Percentiles rank a stretch among this genome's conserved stretches.
phyloP scores from a whole-genome alignment of 2,888 invertebrate species.

The Melinaea marsaeus region DNA sequence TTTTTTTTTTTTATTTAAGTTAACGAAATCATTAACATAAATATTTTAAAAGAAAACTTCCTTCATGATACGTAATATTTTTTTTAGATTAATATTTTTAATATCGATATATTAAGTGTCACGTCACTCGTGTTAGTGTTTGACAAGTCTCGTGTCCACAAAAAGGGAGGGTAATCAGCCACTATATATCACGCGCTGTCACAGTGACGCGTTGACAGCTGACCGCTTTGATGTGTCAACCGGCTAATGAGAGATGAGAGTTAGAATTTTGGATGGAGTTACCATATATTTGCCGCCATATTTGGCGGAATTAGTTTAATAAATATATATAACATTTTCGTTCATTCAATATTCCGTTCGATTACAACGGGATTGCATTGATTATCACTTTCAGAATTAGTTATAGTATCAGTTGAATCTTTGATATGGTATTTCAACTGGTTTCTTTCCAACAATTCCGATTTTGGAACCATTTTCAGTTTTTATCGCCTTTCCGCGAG shows the following conservation, averaged over 20 bases:
- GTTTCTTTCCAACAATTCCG: background rate
- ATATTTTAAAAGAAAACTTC: no score
- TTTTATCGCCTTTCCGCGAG: constrained; percentile 24
- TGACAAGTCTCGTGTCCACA: constrained; percentile 53
- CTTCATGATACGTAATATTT: background rate
- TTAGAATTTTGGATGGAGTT: background rate
- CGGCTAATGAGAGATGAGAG: constrained; percentile 23
- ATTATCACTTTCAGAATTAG: background rate
- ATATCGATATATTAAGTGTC: constrained; percentile 23
- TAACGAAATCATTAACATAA: no score
- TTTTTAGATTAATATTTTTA: background rate
- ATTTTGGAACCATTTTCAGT: constrained; percentile 47
- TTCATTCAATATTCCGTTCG: background rate
- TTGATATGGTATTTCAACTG: background rate
- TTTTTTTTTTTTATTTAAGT: no score
- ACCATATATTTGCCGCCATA: background rate
- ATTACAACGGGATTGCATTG: background rate
- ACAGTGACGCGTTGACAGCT: constrained; percentile 49
- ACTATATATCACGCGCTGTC: constrained; percentile 60
- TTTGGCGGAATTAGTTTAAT: background rate
- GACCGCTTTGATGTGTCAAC: constrained; percentile 61
- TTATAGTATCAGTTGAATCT: background rate
- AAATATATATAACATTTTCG: background rate
- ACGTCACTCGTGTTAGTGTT: constrained; percentile 29
- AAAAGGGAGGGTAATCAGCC: constrained; percentile 56